Evolutionary conservation across 2,113 vertebrate genomes (phyloP).

Genomic region (Anoplopoma fimbria): DNA sequence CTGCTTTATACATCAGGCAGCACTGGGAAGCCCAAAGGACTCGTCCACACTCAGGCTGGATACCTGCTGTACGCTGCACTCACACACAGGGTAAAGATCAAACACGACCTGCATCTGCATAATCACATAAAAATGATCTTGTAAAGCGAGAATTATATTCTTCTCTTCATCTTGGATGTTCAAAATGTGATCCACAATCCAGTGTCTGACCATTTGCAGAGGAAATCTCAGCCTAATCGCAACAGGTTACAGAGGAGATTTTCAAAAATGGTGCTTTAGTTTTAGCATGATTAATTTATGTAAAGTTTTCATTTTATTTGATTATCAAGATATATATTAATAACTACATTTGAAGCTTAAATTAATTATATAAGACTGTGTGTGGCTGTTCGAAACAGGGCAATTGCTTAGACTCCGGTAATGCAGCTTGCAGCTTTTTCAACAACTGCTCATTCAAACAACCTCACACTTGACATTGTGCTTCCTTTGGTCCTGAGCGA

Average conservation of each 20-base stretch:
- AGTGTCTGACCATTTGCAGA: neutral
- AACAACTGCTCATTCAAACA: too few species aligned
- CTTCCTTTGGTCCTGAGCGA: too few species aligned
- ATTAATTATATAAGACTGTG: neutral
- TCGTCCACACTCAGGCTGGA: slow-evolving; percentile 87
- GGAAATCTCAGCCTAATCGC: neutral
- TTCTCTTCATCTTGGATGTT: too few species aligned
- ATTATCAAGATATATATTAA: neutral
- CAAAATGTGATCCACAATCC: neutral
- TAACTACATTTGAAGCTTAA: neutral
- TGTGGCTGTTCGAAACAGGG: too few species aligned
- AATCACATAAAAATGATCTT: neutral
- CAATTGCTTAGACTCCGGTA: too few species aligned
- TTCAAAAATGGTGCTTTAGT: neutral
- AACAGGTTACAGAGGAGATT: neutral
- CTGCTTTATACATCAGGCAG: slow-evolving; percentile 88
- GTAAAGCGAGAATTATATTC: neutral
- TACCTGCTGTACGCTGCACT: slow-evolving; percentile 86
- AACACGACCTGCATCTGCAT: neutral
- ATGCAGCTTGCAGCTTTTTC: too few species aligned
- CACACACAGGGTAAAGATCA: slow-evolving; percentile 83
- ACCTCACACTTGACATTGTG: too few species aligned
- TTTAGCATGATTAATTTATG: neutral
- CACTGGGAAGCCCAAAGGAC: slow-evolving; percentile 87
- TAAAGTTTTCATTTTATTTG: neutral